These are phyloP conservation scores for Epizoanthus scotinus DNA, from an alignment of 92 coral and sea anemone species.

Conservation along the genomic window DNA sequence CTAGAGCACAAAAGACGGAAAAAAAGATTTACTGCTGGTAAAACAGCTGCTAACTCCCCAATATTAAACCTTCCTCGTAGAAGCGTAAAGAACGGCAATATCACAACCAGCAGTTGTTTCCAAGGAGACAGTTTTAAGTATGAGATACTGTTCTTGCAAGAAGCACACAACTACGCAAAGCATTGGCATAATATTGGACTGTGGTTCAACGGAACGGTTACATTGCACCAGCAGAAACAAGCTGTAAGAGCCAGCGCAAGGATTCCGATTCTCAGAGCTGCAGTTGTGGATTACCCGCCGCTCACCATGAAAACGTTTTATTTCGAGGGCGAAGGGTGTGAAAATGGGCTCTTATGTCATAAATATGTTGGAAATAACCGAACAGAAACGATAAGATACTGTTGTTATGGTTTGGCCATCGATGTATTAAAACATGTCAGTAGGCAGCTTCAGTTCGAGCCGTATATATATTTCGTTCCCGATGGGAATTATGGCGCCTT, in stretches of 20 bases:
- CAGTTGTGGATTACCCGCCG: constrained; percentile 89
- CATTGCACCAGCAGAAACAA: constrained; percentile 33
- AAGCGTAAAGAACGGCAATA: neutral
- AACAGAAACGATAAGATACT: constrained; percentile 51
- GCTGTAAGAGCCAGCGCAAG: constrained; percentile 45
- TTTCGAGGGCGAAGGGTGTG: constrained; percentile 59
- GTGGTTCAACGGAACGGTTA: constrained; percentile 56
- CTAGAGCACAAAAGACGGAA: too few species aligned
- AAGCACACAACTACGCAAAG: constrained; percentile 39
- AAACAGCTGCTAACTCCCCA: neutral
- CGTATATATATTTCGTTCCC: constrained; percentile 78
- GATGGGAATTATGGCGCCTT: constrained; percentile 91
- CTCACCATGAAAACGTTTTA: constrained; percentile 76
- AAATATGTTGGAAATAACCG: constrained; percentile 41
- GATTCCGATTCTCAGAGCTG: constrained; percentile 64
- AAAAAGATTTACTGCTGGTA: too few species aligned
- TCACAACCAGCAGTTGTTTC: constrained; percentile 21
- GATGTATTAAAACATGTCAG: constrained; percentile 76
- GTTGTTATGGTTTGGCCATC: constrained; percentile 86
- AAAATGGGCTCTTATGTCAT: constrained; percentile 66
- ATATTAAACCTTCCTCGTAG: neutral
- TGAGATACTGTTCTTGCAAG: constrained; percentile 72
- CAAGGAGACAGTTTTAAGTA: constrained; percentile 43
- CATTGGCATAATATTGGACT: constrained; percentile 63
- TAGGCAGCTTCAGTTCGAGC: constrained; percentile 74